A percentile compares a stretch with the other conserved stretches of the same genome.
These are phyloP conservation scores for Aplochiton taeniatus DNA, from an alignment of 2,797 vertebrate genomes.

Conservation along the genomic window DNA sequence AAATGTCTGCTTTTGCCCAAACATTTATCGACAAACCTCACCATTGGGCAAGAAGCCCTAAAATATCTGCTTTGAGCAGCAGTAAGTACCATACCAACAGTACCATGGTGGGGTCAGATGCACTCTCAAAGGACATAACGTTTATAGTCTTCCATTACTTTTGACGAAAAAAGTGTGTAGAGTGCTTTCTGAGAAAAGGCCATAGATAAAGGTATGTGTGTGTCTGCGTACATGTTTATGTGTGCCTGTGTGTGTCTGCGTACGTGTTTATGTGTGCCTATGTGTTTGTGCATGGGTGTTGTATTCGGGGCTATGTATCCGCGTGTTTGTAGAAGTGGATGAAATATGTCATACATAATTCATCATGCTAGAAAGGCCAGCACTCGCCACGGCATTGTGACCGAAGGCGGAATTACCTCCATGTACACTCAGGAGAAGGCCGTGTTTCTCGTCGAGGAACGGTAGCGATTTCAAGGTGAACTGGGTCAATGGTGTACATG, in stretches of 20 bases:
- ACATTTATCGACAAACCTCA: slow-evolving; percentile 17
- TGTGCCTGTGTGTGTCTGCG: neutral
- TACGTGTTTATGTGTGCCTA: slow-evolving; percentile 23
- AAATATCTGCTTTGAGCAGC: slow-evolving; percentile 16
- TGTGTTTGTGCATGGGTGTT: slow-evolving; percentile 27
- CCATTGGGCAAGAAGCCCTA: slow-evolving; percentile 31
- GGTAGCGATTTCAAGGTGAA: slow-evolving; percentile 74
- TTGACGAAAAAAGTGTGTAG: slow-evolving; percentile 22
- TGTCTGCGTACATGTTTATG: neutral
- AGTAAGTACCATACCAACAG: too few species aligned
- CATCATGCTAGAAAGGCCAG: slow-evolving; percentile 46
- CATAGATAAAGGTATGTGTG: slow-evolving; percentile 28
- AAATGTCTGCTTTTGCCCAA: slow-evolving; percentile 31
- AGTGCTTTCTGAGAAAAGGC: slow-evolving; percentile 41
- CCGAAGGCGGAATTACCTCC: slow-evolving; percentile 62
- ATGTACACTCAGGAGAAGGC: slow-evolving; percentile 32
- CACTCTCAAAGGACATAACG: slow-evolving; percentile 48
- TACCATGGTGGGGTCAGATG: neutral
- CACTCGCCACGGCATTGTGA: slow-evolving; percentile 51
- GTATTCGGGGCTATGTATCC: neutral
- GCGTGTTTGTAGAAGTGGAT: slow-evolving; percentile 11
- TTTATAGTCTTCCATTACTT: slow-evolving; percentile 40
- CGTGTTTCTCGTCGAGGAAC: slow-evolving; percentile 47
- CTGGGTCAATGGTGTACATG: slow-evolving; percentile 70
- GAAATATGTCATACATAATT: slow-evolving; percentile 58